Conservation (phyloP, 2,113 vertebrate species). For the Eurystomus gularis region DNA sequence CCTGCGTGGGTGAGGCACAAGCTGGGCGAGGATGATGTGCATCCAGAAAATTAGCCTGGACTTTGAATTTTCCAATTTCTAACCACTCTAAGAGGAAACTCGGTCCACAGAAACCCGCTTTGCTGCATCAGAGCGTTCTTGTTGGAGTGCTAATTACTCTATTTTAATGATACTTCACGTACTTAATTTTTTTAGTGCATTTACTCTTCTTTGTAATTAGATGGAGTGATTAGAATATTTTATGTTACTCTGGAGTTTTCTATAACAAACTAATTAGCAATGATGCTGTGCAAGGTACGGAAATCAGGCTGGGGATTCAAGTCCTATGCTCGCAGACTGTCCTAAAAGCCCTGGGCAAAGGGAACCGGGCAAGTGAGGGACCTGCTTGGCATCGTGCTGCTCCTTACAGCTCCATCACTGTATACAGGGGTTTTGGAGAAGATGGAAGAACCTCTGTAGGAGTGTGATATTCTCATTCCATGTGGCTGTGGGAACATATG, state of each 20-base stretch:
- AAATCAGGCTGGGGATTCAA: background rate
- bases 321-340: no score
- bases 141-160: background rate
- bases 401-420: background rate
- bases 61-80: background rate
- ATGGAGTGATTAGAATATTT: background rate
- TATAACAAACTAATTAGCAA: background rate
- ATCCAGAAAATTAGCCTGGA: no score
- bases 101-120: background rate
- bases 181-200: background rate
- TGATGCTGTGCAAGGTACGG: background rate
- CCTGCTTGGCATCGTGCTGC: background rate
- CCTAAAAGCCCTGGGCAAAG: background rate
- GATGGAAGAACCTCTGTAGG: background rate
- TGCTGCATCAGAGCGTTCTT: background rate
- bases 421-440: rapidly evolving
- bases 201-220: background rate
- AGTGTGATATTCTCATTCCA: rapidly evolving
- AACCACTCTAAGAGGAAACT: background rate
- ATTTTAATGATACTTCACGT: background rate
- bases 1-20: rapidly evolving
- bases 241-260: background rate
- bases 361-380: background rate
- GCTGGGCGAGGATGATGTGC: rapidly evolving
- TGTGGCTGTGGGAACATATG: rapidly evolving